Evolutionary conservation across 2,113 vertebrate species (phyloP).

Genomic region (Nesoenas mayeri): DNA sequence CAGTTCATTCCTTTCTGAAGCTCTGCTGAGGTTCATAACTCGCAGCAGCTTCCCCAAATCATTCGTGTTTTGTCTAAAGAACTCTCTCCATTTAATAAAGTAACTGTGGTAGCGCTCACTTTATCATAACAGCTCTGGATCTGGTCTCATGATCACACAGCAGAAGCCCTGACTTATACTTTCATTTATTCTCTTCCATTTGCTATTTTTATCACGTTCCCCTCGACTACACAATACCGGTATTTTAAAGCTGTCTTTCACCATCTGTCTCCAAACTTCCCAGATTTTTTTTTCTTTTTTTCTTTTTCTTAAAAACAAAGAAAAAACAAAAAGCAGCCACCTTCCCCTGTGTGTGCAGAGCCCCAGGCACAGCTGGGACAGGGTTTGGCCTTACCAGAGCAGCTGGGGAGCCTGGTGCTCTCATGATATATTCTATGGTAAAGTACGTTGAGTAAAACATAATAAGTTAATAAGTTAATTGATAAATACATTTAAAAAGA

Average conservation of each 20-base stretch:
- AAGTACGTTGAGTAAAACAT: too few species aligned
- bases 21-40: not conserved
- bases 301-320: not conserved
- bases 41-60: not conserved
- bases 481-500: not conserved
- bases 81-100: not conserved
- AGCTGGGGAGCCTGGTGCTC: fast-evolving
- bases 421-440: not conserved
- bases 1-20: not conserved
- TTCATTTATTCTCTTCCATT: not conserved
- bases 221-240: not conserved
- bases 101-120: fast-evolving
- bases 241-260: not conserved
- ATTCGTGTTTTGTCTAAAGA: not conserved
- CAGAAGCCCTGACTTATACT: too few species aligned
- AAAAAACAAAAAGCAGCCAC: not conserved
- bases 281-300: too few species aligned
- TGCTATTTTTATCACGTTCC: not conserved
- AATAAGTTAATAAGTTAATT: too few species aligned
- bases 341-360: not conserved
- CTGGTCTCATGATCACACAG: too few species aligned
- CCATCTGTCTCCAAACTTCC: not conserved
- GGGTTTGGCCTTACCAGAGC: not conserved
- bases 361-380: fast-evolving
- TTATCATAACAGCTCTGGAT: too few species aligned